Percentiles rank a stretch among this genome's conserved stretches.
Evolutionary conservation across 2,113 vertebrate species (phyloP).

Genomic region (Chaetodon auriga): DNA sequence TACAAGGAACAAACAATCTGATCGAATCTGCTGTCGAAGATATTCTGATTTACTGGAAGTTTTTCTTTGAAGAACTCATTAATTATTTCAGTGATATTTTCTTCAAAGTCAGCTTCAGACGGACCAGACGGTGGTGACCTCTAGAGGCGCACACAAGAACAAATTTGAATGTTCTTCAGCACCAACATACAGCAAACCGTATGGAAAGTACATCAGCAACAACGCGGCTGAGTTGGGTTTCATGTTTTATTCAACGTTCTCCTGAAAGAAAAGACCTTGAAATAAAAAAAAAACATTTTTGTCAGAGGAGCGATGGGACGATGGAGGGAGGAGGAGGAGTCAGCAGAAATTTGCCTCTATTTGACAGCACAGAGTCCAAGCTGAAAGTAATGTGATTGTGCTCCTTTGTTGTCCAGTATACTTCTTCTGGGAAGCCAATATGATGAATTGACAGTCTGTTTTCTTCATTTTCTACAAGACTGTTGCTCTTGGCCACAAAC

Average conservation of each 20-base stretch:
- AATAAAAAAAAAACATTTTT: constrained; percentile 36
- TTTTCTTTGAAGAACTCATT: not conserved
- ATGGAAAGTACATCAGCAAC: constrained; percentile 21
- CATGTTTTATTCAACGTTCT: constrained; percentile 67
- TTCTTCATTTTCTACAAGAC: not conserved
- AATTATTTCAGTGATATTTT: not conserved
- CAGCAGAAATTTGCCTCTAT: constrained; percentile 18
- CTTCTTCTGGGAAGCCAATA: not conserved
- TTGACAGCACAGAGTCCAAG: constrained; percentile 17
- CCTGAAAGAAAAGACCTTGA: constrained; percentile 43
- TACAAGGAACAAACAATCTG: not conserved
- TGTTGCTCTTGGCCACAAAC: not conserved
- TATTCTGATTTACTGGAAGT: not conserved
- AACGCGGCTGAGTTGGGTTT: constrained; percentile 9
- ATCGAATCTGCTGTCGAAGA: not conserved
- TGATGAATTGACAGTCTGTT: not conserved
- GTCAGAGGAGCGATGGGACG: not conserved
- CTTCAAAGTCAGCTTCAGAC: not conserved
- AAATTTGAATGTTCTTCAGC: constrained; percentile 27
- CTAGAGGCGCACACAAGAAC: not conserved
- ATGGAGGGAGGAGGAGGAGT: not conserved
- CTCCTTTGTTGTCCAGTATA: constrained; percentile 5
- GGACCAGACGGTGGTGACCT: constrained; percentile 2
- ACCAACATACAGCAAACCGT: not conserved
- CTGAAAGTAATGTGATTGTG: not conserved